These are phyloP conservation scores for Pediacus dermestoides DNA, from an alignment of 2,888 invertebrate genomes.

Conservation along the genomic window DNA sequence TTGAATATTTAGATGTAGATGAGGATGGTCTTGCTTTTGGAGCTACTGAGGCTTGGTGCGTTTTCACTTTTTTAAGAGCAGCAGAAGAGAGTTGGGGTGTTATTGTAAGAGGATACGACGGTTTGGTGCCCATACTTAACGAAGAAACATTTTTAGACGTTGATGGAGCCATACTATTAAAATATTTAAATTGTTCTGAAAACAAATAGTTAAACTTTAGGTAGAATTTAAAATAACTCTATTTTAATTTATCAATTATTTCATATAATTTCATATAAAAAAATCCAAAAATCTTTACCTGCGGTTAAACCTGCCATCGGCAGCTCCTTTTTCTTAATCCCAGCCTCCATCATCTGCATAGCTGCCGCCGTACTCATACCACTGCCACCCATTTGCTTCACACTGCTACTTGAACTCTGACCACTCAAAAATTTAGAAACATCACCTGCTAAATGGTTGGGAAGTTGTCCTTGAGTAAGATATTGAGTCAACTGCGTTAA, in stretches of 20 bases:
- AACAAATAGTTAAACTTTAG: no score
- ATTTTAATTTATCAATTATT: no score
- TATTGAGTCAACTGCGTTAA: constrained; percentile 36
- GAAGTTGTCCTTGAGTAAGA: constrained; percentile 28
- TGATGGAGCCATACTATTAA: neutral
- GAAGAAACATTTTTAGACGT: no score
- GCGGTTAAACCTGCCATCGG: no score
- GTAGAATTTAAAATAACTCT: no score
- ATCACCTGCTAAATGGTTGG: constrained; percentile 14
- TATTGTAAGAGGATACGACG: no score
- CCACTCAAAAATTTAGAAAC: constrained; percentile 15
- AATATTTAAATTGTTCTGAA: constrained; percentile 1
- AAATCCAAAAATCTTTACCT: no score
- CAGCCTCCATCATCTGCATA: no score
- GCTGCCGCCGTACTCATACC: neutral
- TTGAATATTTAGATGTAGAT: constrained; percentile 13
- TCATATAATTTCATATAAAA: no score
- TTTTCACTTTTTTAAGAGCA: neutral
- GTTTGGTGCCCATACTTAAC: no score
- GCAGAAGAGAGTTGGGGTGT: neutral
- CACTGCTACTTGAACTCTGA: no score
- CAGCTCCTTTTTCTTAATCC: no score
- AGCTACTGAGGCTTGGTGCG: neutral
- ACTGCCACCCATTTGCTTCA: neutral
- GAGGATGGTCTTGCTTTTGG: neutral